phyloP scores from a whole-genome alignment of 2,888 invertebrate species.

The Chaitophorus viminalis region DNA sequence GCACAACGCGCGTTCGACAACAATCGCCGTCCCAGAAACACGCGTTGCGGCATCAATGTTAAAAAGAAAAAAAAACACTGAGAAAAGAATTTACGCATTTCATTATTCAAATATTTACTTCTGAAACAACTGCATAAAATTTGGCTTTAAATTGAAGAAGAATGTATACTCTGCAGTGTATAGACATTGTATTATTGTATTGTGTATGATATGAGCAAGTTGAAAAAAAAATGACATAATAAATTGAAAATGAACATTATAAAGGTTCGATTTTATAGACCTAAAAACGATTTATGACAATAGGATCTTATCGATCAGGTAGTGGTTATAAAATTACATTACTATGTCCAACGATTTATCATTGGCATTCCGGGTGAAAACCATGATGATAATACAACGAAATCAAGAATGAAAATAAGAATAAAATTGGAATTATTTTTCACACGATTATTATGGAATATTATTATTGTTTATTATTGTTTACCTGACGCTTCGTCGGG shows the following conservation, averaged over 20 bases:
- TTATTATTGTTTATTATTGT: background rate
- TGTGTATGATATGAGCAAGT: too few species aligned
- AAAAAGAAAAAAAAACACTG: background rate
- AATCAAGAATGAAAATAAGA: too few species aligned
- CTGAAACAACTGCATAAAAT: background rate
- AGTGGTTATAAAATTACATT: background rate
- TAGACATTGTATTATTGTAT: too few species aligned
- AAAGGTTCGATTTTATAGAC: background rate
- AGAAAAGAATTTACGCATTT: too few species aligned
- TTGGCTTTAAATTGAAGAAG: background rate
- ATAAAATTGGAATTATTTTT: too few species aligned
- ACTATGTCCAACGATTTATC: background rate
- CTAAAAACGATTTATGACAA: background rate
- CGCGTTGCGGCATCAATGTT: background rate
- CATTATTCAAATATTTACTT: background rate
- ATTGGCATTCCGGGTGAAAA: too few species aligned
- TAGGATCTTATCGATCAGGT: background rate
- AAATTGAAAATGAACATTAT: constrained; percentile 4
- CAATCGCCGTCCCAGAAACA: background rate
- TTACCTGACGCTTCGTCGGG: constrained; percentile 49
- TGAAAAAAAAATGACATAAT: background rate
- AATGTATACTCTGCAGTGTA: too few species aligned
- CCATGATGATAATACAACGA: too few species aligned
- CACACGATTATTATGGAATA: too few species aligned
- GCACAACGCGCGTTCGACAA: background rate